Conservation (phyloP, 30 jellyfish, hydroid and myxozoan genomes). For the Pseudorhiza aurosa region DNA sequence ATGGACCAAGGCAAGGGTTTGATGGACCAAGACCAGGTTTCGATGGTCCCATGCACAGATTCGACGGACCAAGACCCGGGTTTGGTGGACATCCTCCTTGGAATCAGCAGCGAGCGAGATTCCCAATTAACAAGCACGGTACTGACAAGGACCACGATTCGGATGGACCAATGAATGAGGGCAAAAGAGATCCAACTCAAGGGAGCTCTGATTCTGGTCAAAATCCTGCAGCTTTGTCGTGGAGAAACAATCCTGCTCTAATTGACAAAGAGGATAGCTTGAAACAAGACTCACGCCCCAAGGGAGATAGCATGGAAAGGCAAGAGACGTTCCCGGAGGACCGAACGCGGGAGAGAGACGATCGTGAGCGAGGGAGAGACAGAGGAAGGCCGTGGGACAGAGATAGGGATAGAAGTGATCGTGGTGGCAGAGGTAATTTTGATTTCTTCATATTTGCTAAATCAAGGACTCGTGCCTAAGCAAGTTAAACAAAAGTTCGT, state of each 20-base stretch:
- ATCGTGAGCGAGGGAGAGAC: constrained; percentile 61
- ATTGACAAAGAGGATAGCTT: not conserved
- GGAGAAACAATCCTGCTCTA: constrained; percentile 8
- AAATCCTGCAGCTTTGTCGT: constrained; percentile 14
- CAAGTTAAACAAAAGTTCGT: too few species aligned
- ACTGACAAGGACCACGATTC: not conserved
- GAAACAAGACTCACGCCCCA: not conserved
- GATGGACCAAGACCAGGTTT: constrained; percentile 28
- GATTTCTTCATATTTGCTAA: too few species aligned
- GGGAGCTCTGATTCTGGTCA: constrained; percentile 5
- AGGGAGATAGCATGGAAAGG: constrained; percentile 5
- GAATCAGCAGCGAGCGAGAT: constrained; percentile 1
- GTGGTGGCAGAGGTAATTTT: constrained; percentile 57
- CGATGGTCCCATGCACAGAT: constrained; percentile 12
- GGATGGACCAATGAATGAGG: constrained; percentile 6
- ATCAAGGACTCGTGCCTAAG: too few species aligned
- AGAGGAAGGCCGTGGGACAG: constrained; percentile 66
- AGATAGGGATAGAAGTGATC: constrained; percentile 65
- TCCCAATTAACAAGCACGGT: not conserved
- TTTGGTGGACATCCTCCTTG: constrained; percentile 26
- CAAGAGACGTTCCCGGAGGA: not conserved
- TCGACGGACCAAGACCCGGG: constrained; percentile 29
- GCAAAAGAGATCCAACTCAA: not conserved
- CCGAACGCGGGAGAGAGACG: constrained; percentile 23
- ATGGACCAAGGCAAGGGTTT: constrained; percentile 44